These are phyloP conservation scores for Myotis daubentonii DNA, from an alignment of 2,797 vertebrate species.

Conservation along the genomic window DNA sequence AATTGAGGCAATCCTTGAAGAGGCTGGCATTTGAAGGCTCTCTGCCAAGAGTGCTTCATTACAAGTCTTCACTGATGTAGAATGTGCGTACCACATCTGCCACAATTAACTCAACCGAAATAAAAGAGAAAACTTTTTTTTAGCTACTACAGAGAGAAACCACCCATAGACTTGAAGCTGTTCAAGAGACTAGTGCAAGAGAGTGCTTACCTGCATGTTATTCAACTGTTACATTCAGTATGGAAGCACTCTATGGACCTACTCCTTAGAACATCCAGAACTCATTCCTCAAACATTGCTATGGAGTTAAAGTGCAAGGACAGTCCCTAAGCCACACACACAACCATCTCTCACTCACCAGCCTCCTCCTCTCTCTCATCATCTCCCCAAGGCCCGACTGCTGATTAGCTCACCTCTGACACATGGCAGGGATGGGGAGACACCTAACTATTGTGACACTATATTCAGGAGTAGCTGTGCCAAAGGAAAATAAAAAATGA, in stretches of 20 bases:
- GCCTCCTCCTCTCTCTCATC: background rate
- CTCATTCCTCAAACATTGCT: background rate
- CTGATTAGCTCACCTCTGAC: background rate
- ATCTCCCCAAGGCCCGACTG: background rate
- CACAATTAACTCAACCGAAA: background rate
- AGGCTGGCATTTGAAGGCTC: background rate
- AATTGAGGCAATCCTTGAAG: background rate
- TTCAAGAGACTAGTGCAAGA: background rate
- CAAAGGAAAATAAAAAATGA: background rate
- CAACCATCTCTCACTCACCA: background rate
- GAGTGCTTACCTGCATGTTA: background rate
- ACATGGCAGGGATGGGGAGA: background rate
- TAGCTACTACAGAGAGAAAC: background rate
- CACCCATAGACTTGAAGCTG: background rate
- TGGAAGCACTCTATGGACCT: background rate
- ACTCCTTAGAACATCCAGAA: background rate
- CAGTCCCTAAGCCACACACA: background rate
- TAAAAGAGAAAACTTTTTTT: background rate
- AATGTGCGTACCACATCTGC: background rate
- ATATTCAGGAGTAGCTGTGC: background rate
- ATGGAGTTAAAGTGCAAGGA: background rate
- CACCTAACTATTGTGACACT: background rate
- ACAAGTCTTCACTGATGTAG: background rate
- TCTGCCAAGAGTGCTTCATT: background rate
- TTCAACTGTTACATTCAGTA: background rate